Evolutionary conservation across 2,888 invertebrate genomes (phyloP).

Genomic region (Megaustenia siamemsis): DNA sequence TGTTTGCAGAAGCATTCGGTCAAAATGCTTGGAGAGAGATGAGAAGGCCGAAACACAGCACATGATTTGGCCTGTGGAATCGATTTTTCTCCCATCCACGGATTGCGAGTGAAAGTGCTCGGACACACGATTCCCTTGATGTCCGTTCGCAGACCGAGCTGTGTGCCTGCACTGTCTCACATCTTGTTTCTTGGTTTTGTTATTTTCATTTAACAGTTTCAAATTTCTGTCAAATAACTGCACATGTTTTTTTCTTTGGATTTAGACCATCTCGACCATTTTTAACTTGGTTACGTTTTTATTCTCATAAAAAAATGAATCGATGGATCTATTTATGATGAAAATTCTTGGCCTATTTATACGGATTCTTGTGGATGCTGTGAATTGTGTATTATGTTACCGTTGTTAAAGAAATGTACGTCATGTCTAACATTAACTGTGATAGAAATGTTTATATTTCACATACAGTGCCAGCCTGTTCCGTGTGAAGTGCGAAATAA

Average conservation of each 20-base stretch:
- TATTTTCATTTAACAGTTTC: no score
- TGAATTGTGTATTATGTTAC: no score
- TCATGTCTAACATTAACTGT: no score
- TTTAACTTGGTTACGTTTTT: no score
- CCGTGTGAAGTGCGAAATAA: no score
- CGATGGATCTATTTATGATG: no score
- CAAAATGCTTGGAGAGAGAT: not conserved
- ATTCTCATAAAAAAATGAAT: no score
- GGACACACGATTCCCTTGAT: not conserved
- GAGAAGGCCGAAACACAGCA: not conserved
- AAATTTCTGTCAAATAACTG: not conserved
- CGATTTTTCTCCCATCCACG: constrained; percentile 10
- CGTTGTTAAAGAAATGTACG: no score
- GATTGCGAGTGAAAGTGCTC: constrained; percentile 6
- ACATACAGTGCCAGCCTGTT: no score
- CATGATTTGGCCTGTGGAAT: constrained; percentile 7
- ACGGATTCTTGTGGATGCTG: no score
- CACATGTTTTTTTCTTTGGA: not conserved
- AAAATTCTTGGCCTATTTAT: no score
- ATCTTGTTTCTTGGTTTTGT: not conserved
- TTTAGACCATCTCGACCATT: not conserved
- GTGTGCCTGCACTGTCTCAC: not conserved
- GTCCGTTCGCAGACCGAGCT: not conserved
- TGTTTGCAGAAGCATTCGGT: not conserved
- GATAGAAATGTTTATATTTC: no score